Evolutionary conservation across 2,797 vertebrate genomes (phyloP).

Genomic region (Tragelaphus eurycerus): DNA sequence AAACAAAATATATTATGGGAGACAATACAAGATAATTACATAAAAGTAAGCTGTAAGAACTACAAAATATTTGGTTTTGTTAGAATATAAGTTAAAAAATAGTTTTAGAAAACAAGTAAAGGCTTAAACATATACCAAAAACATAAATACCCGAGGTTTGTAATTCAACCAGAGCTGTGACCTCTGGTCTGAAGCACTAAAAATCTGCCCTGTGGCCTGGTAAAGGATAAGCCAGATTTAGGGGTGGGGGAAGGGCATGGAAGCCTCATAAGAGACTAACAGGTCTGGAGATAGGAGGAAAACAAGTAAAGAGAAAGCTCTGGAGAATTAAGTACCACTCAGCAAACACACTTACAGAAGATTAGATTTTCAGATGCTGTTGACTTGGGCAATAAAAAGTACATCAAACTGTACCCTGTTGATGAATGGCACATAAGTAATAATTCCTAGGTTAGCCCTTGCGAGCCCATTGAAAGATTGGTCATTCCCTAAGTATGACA

Average conservation of each 20-base stretch:
- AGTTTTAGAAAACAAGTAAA: not conserved
- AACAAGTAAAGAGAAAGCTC: not conserved
- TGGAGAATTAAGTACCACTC: slow-evolving; percentile 19
- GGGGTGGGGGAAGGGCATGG: not conserved
- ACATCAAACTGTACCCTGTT: slow-evolving; percentile 46
- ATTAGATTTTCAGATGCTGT: slow-evolving; percentile 71
- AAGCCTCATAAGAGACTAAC: not conserved
- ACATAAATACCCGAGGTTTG: not conserved
- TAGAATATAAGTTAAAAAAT: not conserved
- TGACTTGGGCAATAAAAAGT: slow-evolving; percentile 67
- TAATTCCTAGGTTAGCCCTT: slow-evolving; percentile 43
- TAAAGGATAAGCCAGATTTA: not conserved
- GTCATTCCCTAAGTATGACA: slow-evolving; percentile 60
- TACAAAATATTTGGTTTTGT: not conserved
- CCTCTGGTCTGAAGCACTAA: not conserved
- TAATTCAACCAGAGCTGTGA: not conserved
- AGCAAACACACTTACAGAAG: slow-evolving; percentile 57
- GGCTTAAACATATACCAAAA: not conserved
- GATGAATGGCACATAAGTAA: slow-evolving; percentile 59
- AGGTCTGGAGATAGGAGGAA: not conserved
- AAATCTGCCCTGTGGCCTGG: not conserved
- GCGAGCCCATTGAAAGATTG: slow-evolving; percentile 62
- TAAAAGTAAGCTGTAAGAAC: not conserved
- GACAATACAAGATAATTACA: not conserved
- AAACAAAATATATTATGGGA: not conserved